Percentiles rank a stretch among this genome's conserved stretches.
Evolutionary conservation across 2,797 vertebrate genomes (phyloP).

Genomic region (Setipinna tenuifilis): DNA sequence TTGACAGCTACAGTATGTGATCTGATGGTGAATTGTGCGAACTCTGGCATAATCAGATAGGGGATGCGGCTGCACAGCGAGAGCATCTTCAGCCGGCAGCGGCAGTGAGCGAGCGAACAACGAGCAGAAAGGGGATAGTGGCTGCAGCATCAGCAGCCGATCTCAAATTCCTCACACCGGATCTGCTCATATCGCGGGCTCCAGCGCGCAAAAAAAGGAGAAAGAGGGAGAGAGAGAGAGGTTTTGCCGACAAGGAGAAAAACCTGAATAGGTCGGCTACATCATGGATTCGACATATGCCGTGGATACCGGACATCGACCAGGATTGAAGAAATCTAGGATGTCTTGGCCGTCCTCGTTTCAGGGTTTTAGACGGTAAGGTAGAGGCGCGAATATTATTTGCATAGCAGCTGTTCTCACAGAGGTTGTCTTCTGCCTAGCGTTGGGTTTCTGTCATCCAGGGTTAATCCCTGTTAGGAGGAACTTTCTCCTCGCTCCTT

Average conservation of each 20-base stretch:
- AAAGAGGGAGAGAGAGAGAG: conserved; percentile 71
- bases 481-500: neutral
- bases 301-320: conserved; percentile 83
- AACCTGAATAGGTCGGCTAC: conserved; percentile 73
- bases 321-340: conserved; percentile 86
- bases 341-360: conserved; percentile 90
- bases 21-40: conserved; percentile 7
- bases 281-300: conserved; percentile 82
- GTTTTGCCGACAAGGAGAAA: conserved; percentile 82
- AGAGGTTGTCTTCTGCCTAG: neutral
- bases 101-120: conserved; percentile 20
- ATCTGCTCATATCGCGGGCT: conserved; percentile 11
- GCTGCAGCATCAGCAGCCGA: conserved; percentile 74
- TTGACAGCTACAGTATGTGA: neutral
- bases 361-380: conserved; percentile 85
- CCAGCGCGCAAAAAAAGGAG: conserved; percentile 56
- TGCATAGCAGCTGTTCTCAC: neutral
- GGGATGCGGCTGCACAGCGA: neutral
- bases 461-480: neutral
- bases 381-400: neutral
- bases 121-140: conserved; percentile 58
- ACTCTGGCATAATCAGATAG: conserved; percentile 16
- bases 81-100: conserved; percentile 47
- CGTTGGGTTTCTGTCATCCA: neutral
- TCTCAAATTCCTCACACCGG: conserved; percentile 50